phyloP scores from a whole-genome alignment of 2,797 vertebrate species.

The Bryconaethiops microstoma region DNA sequence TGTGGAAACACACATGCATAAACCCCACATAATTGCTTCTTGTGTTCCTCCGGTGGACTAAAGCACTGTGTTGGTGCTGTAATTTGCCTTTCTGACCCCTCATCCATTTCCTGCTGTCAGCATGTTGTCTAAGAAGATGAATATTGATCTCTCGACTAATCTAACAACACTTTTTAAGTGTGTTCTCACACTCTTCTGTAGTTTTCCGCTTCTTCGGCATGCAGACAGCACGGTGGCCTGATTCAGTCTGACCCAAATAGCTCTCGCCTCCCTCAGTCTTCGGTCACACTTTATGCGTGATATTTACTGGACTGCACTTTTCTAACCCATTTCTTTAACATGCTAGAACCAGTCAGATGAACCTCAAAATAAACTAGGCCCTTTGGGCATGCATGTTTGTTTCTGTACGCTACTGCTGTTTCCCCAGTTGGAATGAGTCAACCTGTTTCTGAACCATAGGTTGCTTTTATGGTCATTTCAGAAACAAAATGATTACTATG shows the following conservation, averaged over 20 bases:
- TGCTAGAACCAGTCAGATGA: not conserved
- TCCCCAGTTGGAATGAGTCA: not conserved
- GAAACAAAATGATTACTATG: not conserved
- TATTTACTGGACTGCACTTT: conserved; percentile 45
- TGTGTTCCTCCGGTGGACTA: conserved; percentile 3
- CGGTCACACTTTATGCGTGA: conserved; percentile 33
- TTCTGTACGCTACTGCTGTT: not conserved
- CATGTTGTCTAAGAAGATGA: conserved; percentile 1
- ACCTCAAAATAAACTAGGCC: not conserved
- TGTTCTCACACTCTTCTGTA: not conserved
- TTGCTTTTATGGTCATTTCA: not conserved
- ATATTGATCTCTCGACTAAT: not conserved
- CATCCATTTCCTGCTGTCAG: not conserved
- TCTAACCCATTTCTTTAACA: conserved; percentile 8
- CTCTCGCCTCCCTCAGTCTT: conserved; percentile 4
- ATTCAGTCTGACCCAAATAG: conserved; percentile 45
- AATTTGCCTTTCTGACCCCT: not conserved
- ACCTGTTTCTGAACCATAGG: not conserved
- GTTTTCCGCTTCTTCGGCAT: conserved; percentile 12
- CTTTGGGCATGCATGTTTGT: not conserved
- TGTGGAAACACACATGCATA: conserved; percentile 29
- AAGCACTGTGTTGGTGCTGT: not conserved
- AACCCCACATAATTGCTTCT: conserved; percentile 26
- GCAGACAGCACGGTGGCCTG: conserved; percentile 41
- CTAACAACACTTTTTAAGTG: not conserved